Percentiles rank a stretch among this genome's conserved stretches.
These are phyloP conservation scores for Tenthredo mesomela DNA, from an alignment of 2,888 invertebrate genomes.

Conservation along the genomic window DNA sequence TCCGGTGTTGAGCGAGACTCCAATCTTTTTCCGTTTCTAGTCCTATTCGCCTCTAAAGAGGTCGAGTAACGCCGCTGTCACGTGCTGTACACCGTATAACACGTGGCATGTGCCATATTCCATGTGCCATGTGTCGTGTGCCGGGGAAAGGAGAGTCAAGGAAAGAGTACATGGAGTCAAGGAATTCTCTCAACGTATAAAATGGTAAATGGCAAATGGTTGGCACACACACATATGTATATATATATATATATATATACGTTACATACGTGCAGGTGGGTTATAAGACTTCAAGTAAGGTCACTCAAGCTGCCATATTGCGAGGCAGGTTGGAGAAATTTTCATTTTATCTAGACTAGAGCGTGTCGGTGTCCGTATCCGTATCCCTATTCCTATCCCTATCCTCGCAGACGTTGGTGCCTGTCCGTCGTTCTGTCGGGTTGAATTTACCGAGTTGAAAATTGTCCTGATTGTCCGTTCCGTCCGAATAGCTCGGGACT, in stretches of 20 bases:
- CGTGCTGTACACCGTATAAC: slow-evolving; percentile 36
- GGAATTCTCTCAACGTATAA: slow-evolving; percentile 35
- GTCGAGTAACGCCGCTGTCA: slow-evolving; percentile 32
- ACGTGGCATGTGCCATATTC: slow-evolving; percentile 45
- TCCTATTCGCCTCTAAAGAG: slow-evolving; percentile 21
- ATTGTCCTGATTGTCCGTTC: slow-evolving; percentile 68
- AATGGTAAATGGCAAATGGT: slow-evolving; percentile 38
- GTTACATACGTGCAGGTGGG: slow-evolving; percentile 17
- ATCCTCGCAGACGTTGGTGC: slow-evolving; percentile 9
- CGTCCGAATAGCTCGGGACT: slow-evolving; percentile 65
- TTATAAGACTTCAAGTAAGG: slow-evolving; percentile 42
- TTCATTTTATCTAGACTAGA: slow-evolving; percentile 32
- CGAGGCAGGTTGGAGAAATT: slow-evolving; percentile 35
- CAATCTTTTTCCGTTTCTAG: slow-evolving; percentile 32
- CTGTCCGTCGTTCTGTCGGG: slow-evolving; percentile 46
- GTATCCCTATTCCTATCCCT: not conserved
- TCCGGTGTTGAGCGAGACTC: slow-evolving; percentile 30
- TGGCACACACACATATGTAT: not conserved
- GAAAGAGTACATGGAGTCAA: slow-evolving; percentile 10
- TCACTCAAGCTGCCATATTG: slow-evolving; percentile 42
- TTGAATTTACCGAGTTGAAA: slow-evolving; percentile 63
- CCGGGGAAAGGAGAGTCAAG: not conserved
- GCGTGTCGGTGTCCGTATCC: slow-evolving; percentile 1
- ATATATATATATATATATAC: not conserved
- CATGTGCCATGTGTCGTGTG: slow-evolving; percentile 33